phyloP scores from a whole-genome alignment of 2,113 vertebrate species.

The Glaucomys volans region DNA sequence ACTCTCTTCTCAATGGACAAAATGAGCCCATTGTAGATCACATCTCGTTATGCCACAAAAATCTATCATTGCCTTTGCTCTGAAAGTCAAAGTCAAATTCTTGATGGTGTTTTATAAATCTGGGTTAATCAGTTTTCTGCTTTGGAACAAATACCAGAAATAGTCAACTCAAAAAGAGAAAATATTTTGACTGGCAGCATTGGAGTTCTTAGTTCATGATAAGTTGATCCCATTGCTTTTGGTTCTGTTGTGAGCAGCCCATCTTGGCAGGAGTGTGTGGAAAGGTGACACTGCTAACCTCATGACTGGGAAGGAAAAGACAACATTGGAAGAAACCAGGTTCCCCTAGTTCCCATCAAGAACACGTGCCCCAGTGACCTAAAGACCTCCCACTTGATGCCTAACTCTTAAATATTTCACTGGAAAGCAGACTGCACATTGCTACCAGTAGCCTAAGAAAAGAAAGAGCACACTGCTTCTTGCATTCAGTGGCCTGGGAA shows the following conservation, averaged over 20 bases:
- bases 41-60: neutral
- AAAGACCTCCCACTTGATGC: too few relatives aligned
- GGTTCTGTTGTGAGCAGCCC: neutral
- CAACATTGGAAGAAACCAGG: accelerated
- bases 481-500: too few relatives aligned
- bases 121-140: neutral
- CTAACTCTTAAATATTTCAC: neutral
- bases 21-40: neutral
- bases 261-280: neutral
- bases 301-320: too few relatives aligned
- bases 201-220: too few relatives aligned
- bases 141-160: too few relatives aligned
- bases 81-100: neutral
- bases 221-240: too few relatives aligned
- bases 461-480: too few relatives aligned
- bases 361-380: neutral
- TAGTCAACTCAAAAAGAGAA: neutral
- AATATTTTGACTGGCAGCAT: neutral
- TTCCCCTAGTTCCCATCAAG: neutral
- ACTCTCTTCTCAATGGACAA: neutral
- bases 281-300: neutral
- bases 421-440: neutral
- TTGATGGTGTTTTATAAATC: neutral
- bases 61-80: neutral
- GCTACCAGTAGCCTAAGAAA: too few relatives aligned